Conservation (phyloP, 2,113 vertebrate genomes). For the Damaliscus lunatus region DNA sequence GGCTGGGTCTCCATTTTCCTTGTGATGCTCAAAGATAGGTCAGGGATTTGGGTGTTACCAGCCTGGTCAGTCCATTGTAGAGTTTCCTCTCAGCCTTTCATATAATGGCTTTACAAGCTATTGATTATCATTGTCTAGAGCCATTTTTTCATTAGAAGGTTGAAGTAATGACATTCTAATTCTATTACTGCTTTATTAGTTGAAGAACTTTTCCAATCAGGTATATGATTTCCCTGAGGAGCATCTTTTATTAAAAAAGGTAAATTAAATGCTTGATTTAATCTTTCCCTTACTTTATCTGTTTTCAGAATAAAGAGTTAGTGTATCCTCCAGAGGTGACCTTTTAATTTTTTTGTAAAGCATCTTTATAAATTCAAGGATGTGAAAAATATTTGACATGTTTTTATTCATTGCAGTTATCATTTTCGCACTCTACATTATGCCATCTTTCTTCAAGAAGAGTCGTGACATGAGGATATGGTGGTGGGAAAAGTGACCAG, state of each 20-base stretch:
- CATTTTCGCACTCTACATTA: neutral
- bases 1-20: neutral
- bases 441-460: neutral
- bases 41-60: neutral
- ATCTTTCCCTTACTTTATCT: neutral
- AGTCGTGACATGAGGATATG: neutral
- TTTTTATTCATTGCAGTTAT: neutral
- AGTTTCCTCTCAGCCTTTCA: neutral
- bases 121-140: neutral
- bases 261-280: neutral
- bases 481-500: neutral
- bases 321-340: neutral
- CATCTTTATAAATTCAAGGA: neutral
- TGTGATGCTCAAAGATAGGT: neutral
- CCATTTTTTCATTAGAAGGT: neutral
- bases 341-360: neutral
- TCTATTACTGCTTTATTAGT: neutral
- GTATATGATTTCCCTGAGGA: neutral
- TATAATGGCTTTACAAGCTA: neutral
- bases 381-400: neutral
- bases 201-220: neutral
- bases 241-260: neutral
- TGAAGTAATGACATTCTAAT: neutral
- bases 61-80: neutral
- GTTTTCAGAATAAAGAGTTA: neutral